Percentiles rank a stretch among this genome's conserved stretches.
Conservation (phyloP, 2,888 invertebrate genomes). For the Conus canariensis region DNA sequence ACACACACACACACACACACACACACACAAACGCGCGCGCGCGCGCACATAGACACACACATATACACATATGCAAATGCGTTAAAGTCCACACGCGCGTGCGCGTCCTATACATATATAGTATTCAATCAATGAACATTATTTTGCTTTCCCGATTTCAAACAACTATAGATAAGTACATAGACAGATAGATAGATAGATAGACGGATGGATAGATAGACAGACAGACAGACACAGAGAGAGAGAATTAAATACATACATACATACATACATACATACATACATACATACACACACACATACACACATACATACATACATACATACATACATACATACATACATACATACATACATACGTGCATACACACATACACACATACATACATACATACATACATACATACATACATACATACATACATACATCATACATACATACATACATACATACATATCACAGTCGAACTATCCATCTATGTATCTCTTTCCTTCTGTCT, state of each 20-base stretch:
- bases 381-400: background rate
- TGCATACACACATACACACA: background rate
- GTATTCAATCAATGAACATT: no score
- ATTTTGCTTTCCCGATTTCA: no score
- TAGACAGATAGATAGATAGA: no score
- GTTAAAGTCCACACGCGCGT: no score
- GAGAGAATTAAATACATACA: background rate
- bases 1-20: background rate
- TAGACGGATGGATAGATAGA: no score
- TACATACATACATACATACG: background rate
- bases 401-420: background rate
- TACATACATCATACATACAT: background rate
- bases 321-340: background rate
- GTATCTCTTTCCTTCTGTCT: no score
- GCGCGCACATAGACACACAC: background rate
- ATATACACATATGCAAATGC: background rate
- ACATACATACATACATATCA: background rate
- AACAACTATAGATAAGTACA: background rate
- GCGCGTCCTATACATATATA: no score
- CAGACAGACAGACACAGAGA: no score
- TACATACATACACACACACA: background rate
- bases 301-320: background rate
- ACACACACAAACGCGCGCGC: background rate
- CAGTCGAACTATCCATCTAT: no score
- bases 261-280: background rate